phyloP scores from a whole-genome alignment of 2,113 vertebrate species.

The Riparia riparia region DNA sequence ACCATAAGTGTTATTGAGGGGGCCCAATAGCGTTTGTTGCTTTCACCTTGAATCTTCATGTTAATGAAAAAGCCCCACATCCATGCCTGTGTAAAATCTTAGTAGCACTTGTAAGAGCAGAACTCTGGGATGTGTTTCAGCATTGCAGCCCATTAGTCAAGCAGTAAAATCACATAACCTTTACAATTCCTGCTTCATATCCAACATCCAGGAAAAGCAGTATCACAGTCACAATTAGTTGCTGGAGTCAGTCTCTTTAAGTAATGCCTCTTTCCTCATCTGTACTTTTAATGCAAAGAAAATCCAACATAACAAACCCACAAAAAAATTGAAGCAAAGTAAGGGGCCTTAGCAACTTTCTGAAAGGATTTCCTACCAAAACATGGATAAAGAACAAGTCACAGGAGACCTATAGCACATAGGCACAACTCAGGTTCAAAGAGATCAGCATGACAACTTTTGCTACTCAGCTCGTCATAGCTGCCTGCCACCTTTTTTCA shows the following conservation, averaged over 20 bases:
- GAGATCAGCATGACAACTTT: neutral
- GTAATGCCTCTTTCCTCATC: neutral
- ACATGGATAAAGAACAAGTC: neutral
- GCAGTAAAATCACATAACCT: neutral
- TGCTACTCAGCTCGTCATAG: neutral
- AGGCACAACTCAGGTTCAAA: neutral
- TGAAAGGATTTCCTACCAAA: neutral
- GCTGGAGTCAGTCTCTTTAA: neutral
- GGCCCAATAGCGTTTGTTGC: neutral
- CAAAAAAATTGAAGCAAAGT: neutral
- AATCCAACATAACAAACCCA: neutral
- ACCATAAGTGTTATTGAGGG: accelerated
- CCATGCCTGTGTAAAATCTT: neutral
- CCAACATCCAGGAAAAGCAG: neutral
- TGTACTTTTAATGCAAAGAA: neutral
- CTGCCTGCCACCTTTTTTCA: neutral
- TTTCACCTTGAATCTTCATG: neutral
- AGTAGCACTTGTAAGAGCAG: neutral
- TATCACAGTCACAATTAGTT: neutral
- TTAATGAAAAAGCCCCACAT: neutral
- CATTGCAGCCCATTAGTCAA: neutral
- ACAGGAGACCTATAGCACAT: neutral
- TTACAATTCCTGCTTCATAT: neutral
- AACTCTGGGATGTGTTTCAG: neutral
- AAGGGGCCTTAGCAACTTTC: neutral